Percentiles rank a stretch among this genome's conserved stretches.
Conservation (phyloP, 1,140 invertebrate species). For the Trichogramma pretiosum region DNA sequence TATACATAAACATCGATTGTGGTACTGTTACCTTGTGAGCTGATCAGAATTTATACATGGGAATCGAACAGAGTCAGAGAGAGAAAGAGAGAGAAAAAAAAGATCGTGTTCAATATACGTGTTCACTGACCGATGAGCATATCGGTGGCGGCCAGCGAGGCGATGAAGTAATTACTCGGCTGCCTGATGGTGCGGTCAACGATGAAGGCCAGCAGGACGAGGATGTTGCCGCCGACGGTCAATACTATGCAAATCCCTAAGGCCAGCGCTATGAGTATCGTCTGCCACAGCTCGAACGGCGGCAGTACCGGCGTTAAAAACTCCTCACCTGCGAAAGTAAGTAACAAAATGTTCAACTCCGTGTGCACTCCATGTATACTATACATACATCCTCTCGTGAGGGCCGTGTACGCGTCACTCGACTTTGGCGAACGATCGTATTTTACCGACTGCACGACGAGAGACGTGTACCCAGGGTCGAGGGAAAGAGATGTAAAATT, state of each 20-base stretch:
- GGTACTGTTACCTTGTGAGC: too few relatives aligned
- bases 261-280: constrained; percentile 83
- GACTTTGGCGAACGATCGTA: too few relatives aligned
- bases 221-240: constrained; percentile 90
- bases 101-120: background rate
- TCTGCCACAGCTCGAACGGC: constrained; percentile 85
- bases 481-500: too few relatives aligned
- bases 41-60: too few relatives aligned
- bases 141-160: constrained; percentile 94
- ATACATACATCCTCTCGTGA: too few relatives aligned
- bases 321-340: constrained; percentile 18
- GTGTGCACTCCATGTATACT: too few relatives aligned
- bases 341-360: too few relatives aligned
- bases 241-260: constrained; percentile 82
- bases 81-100: background rate
- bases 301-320: constrained; percentile 56
- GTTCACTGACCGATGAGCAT: constrained; percentile 81
- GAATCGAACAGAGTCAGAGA: background rate
- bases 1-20: background rate
- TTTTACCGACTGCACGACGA: too few relatives aligned
- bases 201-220: constrained; percentile 93
- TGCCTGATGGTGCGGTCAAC: constrained; percentile 95
- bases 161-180: constrained; percentile 99
- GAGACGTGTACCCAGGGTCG: too few relatives aligned
- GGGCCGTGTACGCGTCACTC: too few relatives aligned